Evolutionary conservation across 2,888 invertebrate species (phyloP), one percentile per base, ranked within the genome.

Genomic region (Nysson spinosus): DNA sequence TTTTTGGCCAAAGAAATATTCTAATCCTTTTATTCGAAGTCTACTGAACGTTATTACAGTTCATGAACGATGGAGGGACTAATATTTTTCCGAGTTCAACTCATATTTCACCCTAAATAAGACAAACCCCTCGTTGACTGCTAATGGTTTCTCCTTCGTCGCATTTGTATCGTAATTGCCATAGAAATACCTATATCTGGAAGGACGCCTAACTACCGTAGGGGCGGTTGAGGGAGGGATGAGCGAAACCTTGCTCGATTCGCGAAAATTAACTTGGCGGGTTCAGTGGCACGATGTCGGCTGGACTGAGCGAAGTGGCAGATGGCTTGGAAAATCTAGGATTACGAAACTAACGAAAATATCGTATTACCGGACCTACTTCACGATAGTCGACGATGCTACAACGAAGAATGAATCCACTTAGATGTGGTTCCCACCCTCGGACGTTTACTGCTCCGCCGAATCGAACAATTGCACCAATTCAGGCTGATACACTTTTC

Each of bases 251-350:
- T 16, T n/a, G 34, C 9, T 6, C 30, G 50, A 40, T 20, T 17
- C 28, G 69, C 47, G 72, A 52, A 54, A 72, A 72, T 72, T 62
- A 72, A 68, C 72, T 49, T 16, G 49, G 6, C 39, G 42, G 19
- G 19, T 60, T 65, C 44, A 60, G 50, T 60, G 47, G 58, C 42
- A 52, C 52, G 63, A 52, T 42, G 35, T 30, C 34, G n/a, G 35
- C 47, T 22, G 44, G 46, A 37, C 55, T 37, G 39, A 54, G 37
- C 47, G 47, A 12, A 69, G 64, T 70, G 77, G 68, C 83, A 82
- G 82, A 83, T 83, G 83, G 82, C 75, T 73, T 56, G 82, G 82
- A 82, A 82, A 81, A 83, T 82, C 77, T 76, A 77, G 82, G 77
- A 83, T 83, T 83, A 82, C 75, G 73, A 73, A 77, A 81, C 75